Evolutionary conservation across 2,113 vertebrate species (phyloP), one percentile per base, ranked within the genome.

Genomic region (Aythya baeri): DNA sequence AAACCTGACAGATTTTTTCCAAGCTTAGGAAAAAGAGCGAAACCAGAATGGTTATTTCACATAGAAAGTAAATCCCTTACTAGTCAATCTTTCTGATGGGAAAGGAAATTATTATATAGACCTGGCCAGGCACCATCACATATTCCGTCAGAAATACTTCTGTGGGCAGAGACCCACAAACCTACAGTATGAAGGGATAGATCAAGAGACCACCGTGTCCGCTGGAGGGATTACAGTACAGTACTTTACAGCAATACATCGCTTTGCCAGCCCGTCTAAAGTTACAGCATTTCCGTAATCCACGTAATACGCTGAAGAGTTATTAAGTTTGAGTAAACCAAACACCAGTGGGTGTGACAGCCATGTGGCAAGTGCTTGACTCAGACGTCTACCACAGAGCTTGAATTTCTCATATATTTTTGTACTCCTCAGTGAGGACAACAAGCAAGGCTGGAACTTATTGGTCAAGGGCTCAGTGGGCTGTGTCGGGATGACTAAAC

Each of bases 271-370:
- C 50, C 25, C 18, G 0, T 5, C 74, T 91, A 82, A 66, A 84
- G 91, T 94, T 73, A 66, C 93, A 91, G 80, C 58, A 25, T 84
- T 86, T 91, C 83, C 4, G 0, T 91, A 86, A 75, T 61, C 83
- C 74, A 46, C 15, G 3, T 66, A 84, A 81, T 34, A 61, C 15
- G 5, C 70, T 13, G 41, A 86, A 75, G 62, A 95, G 91, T 59
- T 90, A 86, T 86, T 90, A 88, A 81, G 49, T 68, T 32, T 66
- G 81, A 87, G 80, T 73, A 96, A 95, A 93, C 86, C 83, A 57
- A 96, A 90, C 20, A 91, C 61, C 66, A 89, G 94, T 89, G 96
- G 93, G 94, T 96, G 96, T 94, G 94, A 87, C 81, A 89, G 77
- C 55, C 3, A 0, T 93, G 90, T 87, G 94, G 96, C 91, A 87